phyloP scores from a whole-genome alignment of 2,888 invertebrate species.

The Drosophila gaucha region DNA sequence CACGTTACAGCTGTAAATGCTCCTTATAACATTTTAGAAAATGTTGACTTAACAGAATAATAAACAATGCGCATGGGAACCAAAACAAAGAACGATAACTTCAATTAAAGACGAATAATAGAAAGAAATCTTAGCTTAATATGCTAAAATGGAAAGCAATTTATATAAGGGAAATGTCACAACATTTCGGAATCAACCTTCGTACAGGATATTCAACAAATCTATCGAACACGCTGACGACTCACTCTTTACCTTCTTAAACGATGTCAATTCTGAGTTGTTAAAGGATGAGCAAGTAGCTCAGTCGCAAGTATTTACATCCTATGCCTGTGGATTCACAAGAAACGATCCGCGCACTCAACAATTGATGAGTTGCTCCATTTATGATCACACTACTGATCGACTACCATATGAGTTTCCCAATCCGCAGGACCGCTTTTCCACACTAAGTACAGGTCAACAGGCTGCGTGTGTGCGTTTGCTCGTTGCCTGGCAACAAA shows the following conservation, averaged over 20 bases:
- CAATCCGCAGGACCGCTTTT: conserved; percentile 38
- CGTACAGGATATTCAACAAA: conserved; percentile 74
- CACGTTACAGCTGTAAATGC: not conserved
- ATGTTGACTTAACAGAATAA: not conserved
- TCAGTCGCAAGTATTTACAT: conserved; percentile 21
- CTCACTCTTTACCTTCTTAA: conserved; percentile 61
- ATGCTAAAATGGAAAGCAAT: conserved; percentile 22
- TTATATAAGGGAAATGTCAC: conserved; percentile 25
- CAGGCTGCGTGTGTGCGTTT: conserved; percentile 72
- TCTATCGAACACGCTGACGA: conserved; percentile 70
- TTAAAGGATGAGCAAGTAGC: conserved; percentile 39
- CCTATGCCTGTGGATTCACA: conserved; percentile 15
- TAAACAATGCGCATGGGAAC: conserved; percentile 1
- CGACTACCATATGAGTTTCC: conserved; percentile 51
- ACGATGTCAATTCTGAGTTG: conserved; percentile 70
- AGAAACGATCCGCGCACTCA: conserved; percentile 76
- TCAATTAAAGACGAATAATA: too few relatives aligned
- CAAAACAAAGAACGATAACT: conserved; percentile 3
- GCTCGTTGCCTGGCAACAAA: conserved; percentile 54
- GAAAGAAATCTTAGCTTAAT: not conserved
- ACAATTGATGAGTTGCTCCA: conserved; percentile 23
- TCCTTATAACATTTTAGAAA: conserved; percentile 11
- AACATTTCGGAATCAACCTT: conserved; percentile 71
- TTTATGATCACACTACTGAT: conserved; percentile 56
- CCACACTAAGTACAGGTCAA: conserved; percentile 55